Percentiles rank a stretch among this genome's conserved stretches.
These are phyloP conservation scores for Poecilia gillii DNA, from an alignment of 2,797 vertebrate species.

Conservation along the genomic window DNA sequence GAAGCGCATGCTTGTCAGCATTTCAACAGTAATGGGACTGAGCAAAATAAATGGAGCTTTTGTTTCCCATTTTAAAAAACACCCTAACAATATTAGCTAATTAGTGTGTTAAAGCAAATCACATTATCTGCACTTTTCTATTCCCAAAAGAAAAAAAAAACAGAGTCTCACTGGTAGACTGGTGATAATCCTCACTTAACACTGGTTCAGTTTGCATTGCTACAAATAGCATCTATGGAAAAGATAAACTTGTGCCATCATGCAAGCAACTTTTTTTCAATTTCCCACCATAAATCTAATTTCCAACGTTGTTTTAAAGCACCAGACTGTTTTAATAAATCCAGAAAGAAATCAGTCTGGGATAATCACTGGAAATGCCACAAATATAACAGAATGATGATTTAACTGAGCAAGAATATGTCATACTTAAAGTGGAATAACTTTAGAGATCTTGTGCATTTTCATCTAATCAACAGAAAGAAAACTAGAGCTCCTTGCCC, in stretches of 20 bases:
- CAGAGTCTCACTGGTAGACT: not conserved
- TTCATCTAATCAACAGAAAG: not conserved
- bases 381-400: not conserved
- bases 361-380: not conserved
- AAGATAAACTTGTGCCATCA: not conserved
- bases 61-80: slow-evolving; percentile 9
- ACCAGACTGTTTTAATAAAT: not conserved
- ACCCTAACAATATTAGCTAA: slow-evolving; percentile 27
- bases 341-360: not conserved
- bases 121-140: slow-evolving; percentile 7
- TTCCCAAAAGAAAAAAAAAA: not conserved
- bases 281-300: not conserved
- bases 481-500: not conserved
- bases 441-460: not conserved
- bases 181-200: not conserved
- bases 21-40: slow-evolving; percentile 27
- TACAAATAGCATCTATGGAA: not conserved
- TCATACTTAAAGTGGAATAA: not conserved
- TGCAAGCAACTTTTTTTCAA: not conserved
- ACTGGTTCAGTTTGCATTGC: not conserved
- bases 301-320: not conserved
- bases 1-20: slow-evolving; percentile 6
- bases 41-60: slow-evolving; percentile 29
- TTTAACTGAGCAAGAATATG: not conserved
- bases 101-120: slow-evolving; percentile 29